Evolutionary conservation across 2,888 invertebrate genomes (phyloP).

Genomic region (Chymomyza procnemis): DNA sequence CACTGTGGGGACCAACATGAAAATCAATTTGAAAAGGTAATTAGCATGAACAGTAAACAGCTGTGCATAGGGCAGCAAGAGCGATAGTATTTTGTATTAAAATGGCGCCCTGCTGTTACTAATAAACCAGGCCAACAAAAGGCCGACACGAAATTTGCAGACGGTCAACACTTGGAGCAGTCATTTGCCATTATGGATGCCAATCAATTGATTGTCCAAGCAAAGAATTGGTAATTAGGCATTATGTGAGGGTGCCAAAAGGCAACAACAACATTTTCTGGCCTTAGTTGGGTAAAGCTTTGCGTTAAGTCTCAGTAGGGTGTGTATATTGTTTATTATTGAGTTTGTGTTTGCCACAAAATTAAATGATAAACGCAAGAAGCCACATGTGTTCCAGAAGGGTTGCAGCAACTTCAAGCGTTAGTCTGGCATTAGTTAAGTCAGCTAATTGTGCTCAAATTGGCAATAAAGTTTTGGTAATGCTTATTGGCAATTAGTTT

Average conservation of each 20-base stretch:
- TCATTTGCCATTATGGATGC: background rate
- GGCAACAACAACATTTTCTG: background rate
- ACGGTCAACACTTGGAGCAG: background rate
- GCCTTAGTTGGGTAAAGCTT: background rate
- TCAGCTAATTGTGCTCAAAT: background rate
- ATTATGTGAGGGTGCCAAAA: background rate
- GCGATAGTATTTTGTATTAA: conserved; percentile 29
- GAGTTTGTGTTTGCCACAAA: background rate
- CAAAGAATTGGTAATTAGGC: conserved; percentile 29
- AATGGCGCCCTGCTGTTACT: conserved; percentile 21
- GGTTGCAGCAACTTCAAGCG: background rate
- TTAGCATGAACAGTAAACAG: conserved; percentile 35
- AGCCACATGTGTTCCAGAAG: background rate
- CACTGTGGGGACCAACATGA: conserved; percentile 5
- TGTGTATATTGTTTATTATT: background rate
- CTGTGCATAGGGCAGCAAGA: background rate
- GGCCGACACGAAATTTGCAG: background rate
- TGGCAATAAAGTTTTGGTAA: conserved; percentile 9
- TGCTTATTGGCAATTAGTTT: conserved; percentile 29
- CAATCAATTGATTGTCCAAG: conserved; percentile 33
- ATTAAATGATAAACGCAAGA: background rate
- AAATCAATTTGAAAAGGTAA: conserved; percentile 38
- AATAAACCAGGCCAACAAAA: background rate
- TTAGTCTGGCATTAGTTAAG: background rate
- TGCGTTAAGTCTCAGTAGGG: background rate